Base-by-base conservation (phyloP, 2,797 vertebrate species). In the Borostomias antarcticus region DNA sequence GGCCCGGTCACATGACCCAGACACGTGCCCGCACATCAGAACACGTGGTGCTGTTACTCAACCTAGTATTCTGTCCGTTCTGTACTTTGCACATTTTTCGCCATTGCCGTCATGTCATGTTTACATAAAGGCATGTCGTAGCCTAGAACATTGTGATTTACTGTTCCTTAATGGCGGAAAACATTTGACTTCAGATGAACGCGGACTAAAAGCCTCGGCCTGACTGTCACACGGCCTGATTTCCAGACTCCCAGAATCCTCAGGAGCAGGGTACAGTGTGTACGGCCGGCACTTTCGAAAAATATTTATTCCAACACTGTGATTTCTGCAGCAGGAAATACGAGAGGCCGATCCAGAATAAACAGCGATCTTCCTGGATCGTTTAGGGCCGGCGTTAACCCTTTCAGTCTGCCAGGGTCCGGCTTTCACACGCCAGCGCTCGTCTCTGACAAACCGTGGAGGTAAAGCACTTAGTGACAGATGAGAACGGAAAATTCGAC, bases 231-330 rank as follows among this genome's bases (percentile, higher is more conserved):
- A 30, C 53, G n/a, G n/a, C n/a, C n/a, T n/a, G n/a, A n/a, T n/a
- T n/a, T n/a, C n/a, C n/a, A n/a, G n/a, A 33, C 25, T 17, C 64
- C 43, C 26, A 62, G 52, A 61, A n/a, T 5, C 26, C 25, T 8
- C 40, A 45, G 40, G 40, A 45, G 40, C 8, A 45, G 13, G n/a
- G 40, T n/a, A 17, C 40, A 15, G 40, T 45, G n/a, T 45, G 40
- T 45, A 45, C n/a, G 68, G 43, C 69, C 32, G 40, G 43, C 51
- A 61, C 79, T 66, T 72, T 29, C 70, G n/a, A n/a, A n/a, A 85
- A 84, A 89, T 85, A 87, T 88, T 86, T 83, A 75, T 84, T 68
- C 65, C 68, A 65, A 43, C 33, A 64, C 66, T 48, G 69, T 52
- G 62, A 84, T 81, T 76, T 65, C 75, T 64, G 33, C 58, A 81